Evolutionary conservation across 2,888 invertebrate genomes (phyloP).

Genomic region (Synanthedon myopaeformis): DNA sequence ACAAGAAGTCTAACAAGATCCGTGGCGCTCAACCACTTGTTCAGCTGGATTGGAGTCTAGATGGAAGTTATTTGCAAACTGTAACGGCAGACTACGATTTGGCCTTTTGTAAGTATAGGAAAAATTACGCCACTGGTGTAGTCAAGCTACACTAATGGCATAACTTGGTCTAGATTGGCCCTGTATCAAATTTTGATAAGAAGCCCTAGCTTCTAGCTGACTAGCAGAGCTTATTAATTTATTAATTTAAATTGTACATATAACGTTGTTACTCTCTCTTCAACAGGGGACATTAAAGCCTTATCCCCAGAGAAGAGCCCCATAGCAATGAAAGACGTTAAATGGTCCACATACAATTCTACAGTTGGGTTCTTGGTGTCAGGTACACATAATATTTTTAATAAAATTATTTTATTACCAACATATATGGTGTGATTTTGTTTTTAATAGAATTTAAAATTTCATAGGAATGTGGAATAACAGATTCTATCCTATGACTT

Average conservation of each 20-base stretch:
- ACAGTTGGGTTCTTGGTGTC: conserved; percentile 89
- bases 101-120: conserved; percentile 79
- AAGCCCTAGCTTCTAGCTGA: too few relatives aligned
- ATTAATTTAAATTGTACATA: background rate
- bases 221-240: too few relatives aligned
- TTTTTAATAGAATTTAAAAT: conserved; percentile 1
- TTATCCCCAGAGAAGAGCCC: conserved; percentile 89
- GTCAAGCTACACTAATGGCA: too few relatives aligned
- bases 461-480: conserved; percentile 87
- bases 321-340: conserved; percentile 89
- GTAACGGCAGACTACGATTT: conserved; percentile 92
- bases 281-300: conserved; percentile 89
- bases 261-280: conserved; percentile 1
- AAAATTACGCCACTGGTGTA: too few relatives aligned
- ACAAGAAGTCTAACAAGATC: conserved; percentile 90
- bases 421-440: background rate
- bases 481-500: conserved; percentile 86
- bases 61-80: conserved; percentile 88
- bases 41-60: conserved; percentile 92
- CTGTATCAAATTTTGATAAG: too few relatives aligned
- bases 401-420: background rate
- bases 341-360: conserved; percentile 89
- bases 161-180: too few relatives aligned
- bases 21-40: conserved; percentile 86
- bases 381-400: conserved; percentile 53